Evolutionary conservation across 2,888 invertebrate species (phyloP).

Genomic region (Hydraecia micacea): DNA sequence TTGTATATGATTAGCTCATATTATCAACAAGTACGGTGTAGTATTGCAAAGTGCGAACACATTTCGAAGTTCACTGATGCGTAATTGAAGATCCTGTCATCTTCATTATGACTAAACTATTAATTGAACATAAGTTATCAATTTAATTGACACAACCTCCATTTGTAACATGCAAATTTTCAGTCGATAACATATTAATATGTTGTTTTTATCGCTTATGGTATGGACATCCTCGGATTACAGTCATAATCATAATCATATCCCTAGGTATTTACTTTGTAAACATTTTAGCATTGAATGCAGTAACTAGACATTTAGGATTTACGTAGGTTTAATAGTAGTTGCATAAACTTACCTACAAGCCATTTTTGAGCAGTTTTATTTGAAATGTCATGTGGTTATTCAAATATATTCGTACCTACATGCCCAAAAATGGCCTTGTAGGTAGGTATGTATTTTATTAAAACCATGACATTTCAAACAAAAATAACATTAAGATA

Average conservation of each 20-base stretch:
- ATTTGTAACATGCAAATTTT: conserved; percentile 75
- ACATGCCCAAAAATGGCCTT: not conserved
- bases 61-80: conserved; percentile 49
- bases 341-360: not conserved
- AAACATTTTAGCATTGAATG: conserved; percentile 40
- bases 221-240: conserved; percentile 61
- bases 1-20: conserved; percentile 14
- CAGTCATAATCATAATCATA: conserved; percentile 48
- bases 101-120: conserved; percentile 67
- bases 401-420: not conserved
- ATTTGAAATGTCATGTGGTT: not conserved
- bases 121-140: conserved; percentile 70
- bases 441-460: not conserved
- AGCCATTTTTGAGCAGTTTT: not conserved
- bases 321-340: conserved; percentile 19
- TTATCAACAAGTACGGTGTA: conserved; percentile 12
- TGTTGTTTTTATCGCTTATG: conserved; percentile 71
- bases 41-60: conserved; percentile 37
- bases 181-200: conserved; percentile 71
- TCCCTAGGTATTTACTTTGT: conserved; percentile 32
- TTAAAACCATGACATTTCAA: conserved; percentile 9
- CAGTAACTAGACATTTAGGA: not conserved
- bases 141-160: conserved; percentile 69
- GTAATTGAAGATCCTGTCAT: conserved; percentile 52
- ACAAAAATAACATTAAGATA: not conserved